Evolutionary conservation across 2,797 vertebrate genomes (phyloP).

Genomic region (Distichodus sexfasciatus): DNA sequence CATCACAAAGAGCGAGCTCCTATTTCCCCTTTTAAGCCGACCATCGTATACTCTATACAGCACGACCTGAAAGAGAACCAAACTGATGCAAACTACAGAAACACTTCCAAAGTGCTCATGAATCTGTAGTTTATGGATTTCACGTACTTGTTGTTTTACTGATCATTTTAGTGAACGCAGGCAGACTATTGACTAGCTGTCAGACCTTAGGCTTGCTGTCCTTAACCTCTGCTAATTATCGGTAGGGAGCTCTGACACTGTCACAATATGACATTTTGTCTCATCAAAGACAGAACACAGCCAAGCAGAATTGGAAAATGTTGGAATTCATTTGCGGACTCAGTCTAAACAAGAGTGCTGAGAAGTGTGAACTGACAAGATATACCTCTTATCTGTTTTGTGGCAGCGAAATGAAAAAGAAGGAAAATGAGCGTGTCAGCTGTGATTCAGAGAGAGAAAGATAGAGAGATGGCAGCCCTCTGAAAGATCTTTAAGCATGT

Average conservation of each 20-base stretch:
- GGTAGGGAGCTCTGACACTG: neutral
- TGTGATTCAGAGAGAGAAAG: neutral
- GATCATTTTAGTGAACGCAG: slow-evolving; percentile 8
- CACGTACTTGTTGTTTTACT: slow-evolving; percentile 1
- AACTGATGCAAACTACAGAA: slow-evolving; percentile 6
- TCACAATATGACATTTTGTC: neutral
- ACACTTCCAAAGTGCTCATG: neutral
- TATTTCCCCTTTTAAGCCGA: neutral
- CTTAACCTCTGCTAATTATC: neutral
- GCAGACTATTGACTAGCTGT: neutral
- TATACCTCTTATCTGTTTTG: neutral
- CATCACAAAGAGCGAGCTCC: neutral
- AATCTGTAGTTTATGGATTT: neutral
- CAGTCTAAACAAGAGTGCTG: slow-evolving; percentile 1
- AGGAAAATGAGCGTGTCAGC: no score
- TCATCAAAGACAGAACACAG: slow-evolving; percentile 9
- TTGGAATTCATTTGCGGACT: slow-evolving; percentile 15
- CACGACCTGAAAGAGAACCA: neutral
- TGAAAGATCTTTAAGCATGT: neutral
- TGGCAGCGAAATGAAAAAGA: neutral
- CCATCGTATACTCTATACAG: neutral
- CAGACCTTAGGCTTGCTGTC: neutral
- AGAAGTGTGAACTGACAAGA: neutral
- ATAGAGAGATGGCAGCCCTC: slow-evolving; percentile 1
- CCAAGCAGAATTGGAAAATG: neutral